Conservation (phyloP, 1,140 invertebrate species). For the Chymomyza costata region DNA sequence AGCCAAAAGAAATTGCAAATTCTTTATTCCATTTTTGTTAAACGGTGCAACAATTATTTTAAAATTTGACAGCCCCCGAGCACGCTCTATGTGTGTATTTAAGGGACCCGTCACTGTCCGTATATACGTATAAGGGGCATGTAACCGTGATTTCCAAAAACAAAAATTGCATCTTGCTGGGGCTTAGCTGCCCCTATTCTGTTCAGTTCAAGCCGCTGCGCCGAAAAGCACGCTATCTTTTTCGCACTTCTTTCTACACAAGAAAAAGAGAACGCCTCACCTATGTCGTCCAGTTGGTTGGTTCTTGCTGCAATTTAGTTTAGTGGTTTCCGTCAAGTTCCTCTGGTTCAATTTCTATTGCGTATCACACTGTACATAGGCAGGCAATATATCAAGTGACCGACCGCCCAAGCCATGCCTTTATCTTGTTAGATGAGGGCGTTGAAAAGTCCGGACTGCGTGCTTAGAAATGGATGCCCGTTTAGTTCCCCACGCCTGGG, state of each 20-base stretch:
- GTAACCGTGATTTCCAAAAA: no score
- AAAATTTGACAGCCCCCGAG: no score
- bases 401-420: slow-evolving; percentile 1
- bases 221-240: slow-evolving; percentile 69
- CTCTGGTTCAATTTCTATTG: slow-evolving; percentile 28
- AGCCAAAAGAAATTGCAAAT: no score
- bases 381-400: no score
- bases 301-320: slow-evolving; percentile 57
- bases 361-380: slow-evolving; percentile 36
- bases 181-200: neutral
- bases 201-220: slow-evolving; percentile 32
- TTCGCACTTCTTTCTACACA: slow-evolving; percentile 56
- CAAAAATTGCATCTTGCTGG: slow-evolving; percentile 23
- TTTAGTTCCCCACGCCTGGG: slow-evolving; percentile 51
- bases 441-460: slow-evolving; percentile 8
- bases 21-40: no score
- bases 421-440: slow-evolving; percentile 49
- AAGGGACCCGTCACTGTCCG: no score
- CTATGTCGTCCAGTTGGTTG: neutral
- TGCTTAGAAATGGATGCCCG: slow-evolving; percentile 37
- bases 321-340: slow-evolving; percentile 67
- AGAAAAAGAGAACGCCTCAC: slow-evolving; percentile 14
- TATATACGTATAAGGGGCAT: no score
- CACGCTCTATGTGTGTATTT: no score
- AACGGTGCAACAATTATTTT: no score